These are phyloP conservation scores for Enhydra lutris DNA, from an alignment of 2,113 vertebrate species.

Conservation along the genomic window DNA sequence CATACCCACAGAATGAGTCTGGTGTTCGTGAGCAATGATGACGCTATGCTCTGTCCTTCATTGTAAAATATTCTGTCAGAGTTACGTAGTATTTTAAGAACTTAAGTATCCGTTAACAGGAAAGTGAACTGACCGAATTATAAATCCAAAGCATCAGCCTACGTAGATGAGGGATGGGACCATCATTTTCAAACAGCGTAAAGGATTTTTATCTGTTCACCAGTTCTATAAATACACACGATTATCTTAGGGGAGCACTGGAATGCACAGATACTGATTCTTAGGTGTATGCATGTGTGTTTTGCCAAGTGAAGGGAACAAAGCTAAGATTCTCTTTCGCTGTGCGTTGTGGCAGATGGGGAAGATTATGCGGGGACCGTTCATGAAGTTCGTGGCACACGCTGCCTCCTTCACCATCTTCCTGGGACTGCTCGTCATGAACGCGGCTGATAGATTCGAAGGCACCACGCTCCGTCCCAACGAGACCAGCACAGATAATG, in stretches of 20 bases:
- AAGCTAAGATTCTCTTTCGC: conserved; percentile 23
- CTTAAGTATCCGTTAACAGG: neutral
- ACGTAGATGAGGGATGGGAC: neutral
- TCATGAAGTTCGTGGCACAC: conserved; percentile 97
- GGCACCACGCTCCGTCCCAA: conserved; percentile 94
- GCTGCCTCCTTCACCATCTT: conserved; percentile 96
- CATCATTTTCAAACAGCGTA: neutral
- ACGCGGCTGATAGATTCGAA: conserved; percentile 94
- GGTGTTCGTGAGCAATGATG: neutral
- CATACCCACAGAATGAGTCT: neutral
- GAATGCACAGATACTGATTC: neutral
- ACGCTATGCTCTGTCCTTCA: neutral
- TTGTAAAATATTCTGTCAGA: neutral
- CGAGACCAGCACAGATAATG: conserved; percentile 91
- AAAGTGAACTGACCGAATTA: neutral
- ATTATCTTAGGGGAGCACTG: neutral
- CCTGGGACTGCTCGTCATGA: conserved; percentile 94
- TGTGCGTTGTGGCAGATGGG: conserved; percentile 86
- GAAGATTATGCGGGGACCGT: conserved; percentile 93
- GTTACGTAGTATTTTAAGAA: neutral
- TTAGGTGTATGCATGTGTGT: neutral
- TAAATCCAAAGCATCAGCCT: neutral
- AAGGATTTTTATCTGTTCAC: neutral
- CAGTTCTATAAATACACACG: neutral
- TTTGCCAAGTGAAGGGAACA: conserved; percentile 2